A percentile compares a stretch with the other conserved stretches of the same genome.
phyloP scores from a whole-genome alignment of 2,888 invertebrate genomes.

The Calephelis perditalis region DNA sequence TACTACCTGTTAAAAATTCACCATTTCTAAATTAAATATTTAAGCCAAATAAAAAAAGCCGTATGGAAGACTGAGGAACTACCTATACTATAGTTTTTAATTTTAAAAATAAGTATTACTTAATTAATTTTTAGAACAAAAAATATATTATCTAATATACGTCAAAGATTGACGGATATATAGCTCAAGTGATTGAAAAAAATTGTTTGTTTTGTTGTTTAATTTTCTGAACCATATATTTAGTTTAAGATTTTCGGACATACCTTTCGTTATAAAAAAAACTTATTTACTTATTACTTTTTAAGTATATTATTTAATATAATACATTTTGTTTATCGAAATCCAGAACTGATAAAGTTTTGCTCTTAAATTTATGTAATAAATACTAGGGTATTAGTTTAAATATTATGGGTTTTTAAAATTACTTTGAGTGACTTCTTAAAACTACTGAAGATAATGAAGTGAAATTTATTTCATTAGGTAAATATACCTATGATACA shows the following conservation, averaged over 20 bases:
- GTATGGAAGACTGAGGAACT: no score
- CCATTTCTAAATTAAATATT: slow-evolving; percentile 4
- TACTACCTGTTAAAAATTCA: slow-evolving; percentile 8
- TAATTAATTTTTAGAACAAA: slow-evolving; percentile 22
- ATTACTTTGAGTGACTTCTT: background rate
- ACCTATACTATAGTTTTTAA: slow-evolving; percentile 10
- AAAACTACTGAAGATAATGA: background rate
- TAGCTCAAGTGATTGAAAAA: slow-evolving; percentile 29
- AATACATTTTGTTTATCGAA: slow-evolving; percentile 22
- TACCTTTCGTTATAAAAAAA: slow-evolving; percentile 5
- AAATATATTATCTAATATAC: slow-evolving; percentile 21
- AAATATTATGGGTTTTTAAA: slow-evolving; percentile 5
- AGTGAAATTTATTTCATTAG: background rate
- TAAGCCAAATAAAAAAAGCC: background rate
- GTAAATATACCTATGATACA: slow-evolving; percentile 7
- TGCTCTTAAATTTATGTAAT: slow-evolving; percentile 34
- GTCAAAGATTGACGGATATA: slow-evolving; percentile 22
- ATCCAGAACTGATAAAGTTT: slow-evolving; percentile 35
- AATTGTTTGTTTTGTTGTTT: slow-evolving; percentile 19
- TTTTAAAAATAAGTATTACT: slow-evolving; percentile 26
- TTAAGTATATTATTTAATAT: slow-evolving; percentile 12
- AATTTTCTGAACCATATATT: slow-evolving; percentile 22
- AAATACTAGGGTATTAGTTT: slow-evolving; percentile 16
- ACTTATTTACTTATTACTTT: slow-evolving; percentile 16
- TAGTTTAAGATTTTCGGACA: slow-evolving; percentile 11